These are phyloP conservation scores for Adelges cooleyi DNA, from an alignment of 1,140 invertebrate genomes.

Conservation along the genomic window DNA sequence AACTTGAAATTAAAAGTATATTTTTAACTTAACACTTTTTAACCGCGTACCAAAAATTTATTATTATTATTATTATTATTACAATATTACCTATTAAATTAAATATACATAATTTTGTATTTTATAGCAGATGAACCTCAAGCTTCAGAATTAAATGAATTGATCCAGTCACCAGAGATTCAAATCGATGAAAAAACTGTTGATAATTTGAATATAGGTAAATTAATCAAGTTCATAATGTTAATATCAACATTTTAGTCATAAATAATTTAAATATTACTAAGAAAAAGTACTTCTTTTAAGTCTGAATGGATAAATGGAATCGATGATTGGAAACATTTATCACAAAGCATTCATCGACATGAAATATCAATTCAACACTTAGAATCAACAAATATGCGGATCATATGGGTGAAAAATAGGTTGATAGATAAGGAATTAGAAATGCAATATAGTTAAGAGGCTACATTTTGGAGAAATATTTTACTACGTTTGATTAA, in stretches of 20 bases:
- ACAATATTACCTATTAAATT: background rate
- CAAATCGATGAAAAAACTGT: background rate
- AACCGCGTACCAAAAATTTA: background rate
- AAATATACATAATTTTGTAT: background rate
- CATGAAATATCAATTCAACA: background rate
- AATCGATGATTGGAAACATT: background rate
- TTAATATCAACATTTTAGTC: too few relatives aligned
- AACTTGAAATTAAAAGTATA: too few relatives aligned
- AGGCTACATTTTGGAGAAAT: conserved; percentile 2
- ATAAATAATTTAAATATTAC: too few relatives aligned
- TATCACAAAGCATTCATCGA: background rate
- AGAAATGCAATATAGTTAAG: background rate
- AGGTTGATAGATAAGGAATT: background rate
- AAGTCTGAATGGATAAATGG: background rate
- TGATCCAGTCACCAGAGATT: background rate
- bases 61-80: background rate
- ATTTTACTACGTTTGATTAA: background rate
- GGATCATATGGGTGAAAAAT: background rate
- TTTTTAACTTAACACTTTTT: too few relatives aligned
- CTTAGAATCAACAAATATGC: background rate
- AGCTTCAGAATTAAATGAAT: background rate
- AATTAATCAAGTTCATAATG: background rate
- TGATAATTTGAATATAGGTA: background rate
- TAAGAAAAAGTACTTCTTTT: background rate
- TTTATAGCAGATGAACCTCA: background rate